Evolutionary conservation across 2,888 invertebrate species (phyloP).

Genomic region (Dendrolimus pini): DNA sequence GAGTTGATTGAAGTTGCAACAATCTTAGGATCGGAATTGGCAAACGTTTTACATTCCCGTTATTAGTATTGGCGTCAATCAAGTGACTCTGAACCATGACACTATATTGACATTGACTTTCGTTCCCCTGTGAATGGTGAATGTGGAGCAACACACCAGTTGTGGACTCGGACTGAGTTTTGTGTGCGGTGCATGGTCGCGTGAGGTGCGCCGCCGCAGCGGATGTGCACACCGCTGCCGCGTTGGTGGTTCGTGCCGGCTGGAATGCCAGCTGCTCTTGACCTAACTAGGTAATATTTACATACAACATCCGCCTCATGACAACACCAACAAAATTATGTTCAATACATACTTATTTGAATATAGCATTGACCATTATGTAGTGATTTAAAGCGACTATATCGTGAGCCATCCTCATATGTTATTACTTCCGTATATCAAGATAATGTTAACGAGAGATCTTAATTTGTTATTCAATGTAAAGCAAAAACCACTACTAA

Average conservation of each 20-base stretch:
- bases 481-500: too few relatives aligned
- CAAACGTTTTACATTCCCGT: constrained; percentile 54
- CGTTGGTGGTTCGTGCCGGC: constrained; percentile 61
- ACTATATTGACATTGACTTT: constrained; percentile 55
- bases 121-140: constrained; percentile 45
- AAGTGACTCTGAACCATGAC: constrained; percentile 58
- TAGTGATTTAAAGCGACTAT: not conserved
- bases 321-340: constrained; percentile 7
- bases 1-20: constrained; percentile 30
- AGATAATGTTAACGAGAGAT: constrained; percentile 21
- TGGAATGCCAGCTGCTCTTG: constrained; percentile 76
- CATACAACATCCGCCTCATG: constrained; percentile 11
- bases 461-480: constrained; percentile 13
- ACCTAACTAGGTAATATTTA: constrained; percentile 64
- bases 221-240: constrained; percentile 72
- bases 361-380: constrained; percentile 3
- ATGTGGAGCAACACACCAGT: constrained; percentile 45
- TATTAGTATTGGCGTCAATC: constrained; percentile 57
- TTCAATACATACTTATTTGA: not conserved
- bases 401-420: constrained; percentile 17
- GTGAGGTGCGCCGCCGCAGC: constrained; percentile 47
- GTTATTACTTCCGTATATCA: constrained; percentile 26
- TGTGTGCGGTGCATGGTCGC: constrained; percentile 33
- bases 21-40: constrained; percentile 37
- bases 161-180: constrained; percentile 22